A percentile compares a stretch with the other conserved stretches of the same genome.
phyloP scores from a whole-genome alignment of 2,888 invertebrate species.

The Sabatieria punctata region DNA sequence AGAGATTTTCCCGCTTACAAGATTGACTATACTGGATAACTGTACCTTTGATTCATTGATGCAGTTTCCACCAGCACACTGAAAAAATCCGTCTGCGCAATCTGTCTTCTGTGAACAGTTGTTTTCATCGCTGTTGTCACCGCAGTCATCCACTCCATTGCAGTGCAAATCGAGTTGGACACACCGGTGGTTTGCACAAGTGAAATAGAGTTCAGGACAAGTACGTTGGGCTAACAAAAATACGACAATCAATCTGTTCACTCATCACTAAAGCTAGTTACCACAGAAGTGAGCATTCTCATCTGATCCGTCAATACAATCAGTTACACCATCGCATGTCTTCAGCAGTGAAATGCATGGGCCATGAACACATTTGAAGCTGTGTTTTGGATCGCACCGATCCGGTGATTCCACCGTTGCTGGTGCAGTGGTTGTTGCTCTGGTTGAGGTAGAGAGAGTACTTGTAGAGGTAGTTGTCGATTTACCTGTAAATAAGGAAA shows the following conservation, averaged over 20 bases:
- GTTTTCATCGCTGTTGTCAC: slow-evolving; percentile 87
- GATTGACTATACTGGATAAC: no score
- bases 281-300: slow-evolving; percentile 55
- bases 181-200: slow-evolving; percentile 45
- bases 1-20: no score
- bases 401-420: no score
- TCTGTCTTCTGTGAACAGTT: slow-evolving; percentile 13
- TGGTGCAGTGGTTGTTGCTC: no score
- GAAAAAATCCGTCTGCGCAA: slow-evolving; percentile 79
- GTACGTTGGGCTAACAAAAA: slow-evolving; percentile 21
- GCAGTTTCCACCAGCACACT: slow-evolving; percentile 78
- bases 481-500: no score
- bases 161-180: slow-evolving; percentile 59
- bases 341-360: slow-evolving; percentile 79
- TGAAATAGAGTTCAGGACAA: slow-evolving; percentile 28
- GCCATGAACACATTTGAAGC: slow-evolving; percentile 27
- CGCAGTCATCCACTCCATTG: slow-evolving; percentile 79
- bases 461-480: no score
- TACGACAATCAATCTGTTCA: no score
- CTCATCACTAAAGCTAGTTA: slow-evolving; percentile 11
- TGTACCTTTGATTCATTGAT: slow-evolving; percentile 41
- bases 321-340: slow-evolving; percentile 60
- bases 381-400: slow-evolving; percentile 24
- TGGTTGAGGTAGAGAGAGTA: no score
- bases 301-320: slow-evolving; percentile 88